Conservation (phyloP, 2,113 vertebrate genomes). For the Neotragus moschatus region DNA sequence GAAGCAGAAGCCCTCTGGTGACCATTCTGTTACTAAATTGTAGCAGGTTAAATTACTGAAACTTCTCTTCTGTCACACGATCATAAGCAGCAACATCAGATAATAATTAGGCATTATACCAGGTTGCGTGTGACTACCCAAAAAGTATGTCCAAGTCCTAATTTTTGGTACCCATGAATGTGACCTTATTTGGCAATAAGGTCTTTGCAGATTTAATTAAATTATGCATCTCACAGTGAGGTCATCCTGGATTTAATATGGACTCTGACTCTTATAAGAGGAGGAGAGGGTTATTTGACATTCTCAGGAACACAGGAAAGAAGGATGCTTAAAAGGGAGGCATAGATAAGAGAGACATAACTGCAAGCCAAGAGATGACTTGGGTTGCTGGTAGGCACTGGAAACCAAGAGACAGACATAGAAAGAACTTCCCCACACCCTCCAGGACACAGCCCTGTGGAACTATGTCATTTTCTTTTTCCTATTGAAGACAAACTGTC, state of each 20-base stretch:
- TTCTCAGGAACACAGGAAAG: not conserved
- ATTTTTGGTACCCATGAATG: not conserved
- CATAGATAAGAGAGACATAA: not conserved
- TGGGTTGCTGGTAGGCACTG: not conserved
- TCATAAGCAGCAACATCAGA: not conserved
- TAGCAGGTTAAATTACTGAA: not conserved
- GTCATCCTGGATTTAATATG: not conserved
- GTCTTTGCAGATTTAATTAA: not conserved
- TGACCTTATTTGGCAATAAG: not conserved
- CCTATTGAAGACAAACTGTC: not conserved
- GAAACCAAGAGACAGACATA: not conserved
- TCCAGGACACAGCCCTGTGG: not conserved
- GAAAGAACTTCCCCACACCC: not conserved
- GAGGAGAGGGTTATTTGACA: not conserved
- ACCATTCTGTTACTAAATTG: not conserved
- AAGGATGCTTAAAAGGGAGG: not conserved
- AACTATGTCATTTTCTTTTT: not conserved
- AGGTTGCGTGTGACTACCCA: not conserved
- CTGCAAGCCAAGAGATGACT: not conserved
- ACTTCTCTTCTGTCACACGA: not conserved
- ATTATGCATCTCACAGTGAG: not conserved
- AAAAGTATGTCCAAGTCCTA: not conserved
- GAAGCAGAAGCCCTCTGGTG: not conserved
- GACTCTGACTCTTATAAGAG: not conserved
- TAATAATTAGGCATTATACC: not conserved